A percentile compares a stretch with the other conserved stretches of the same genome.
These are phyloP conservation scores for Leptinotarsa juncta DNA, from an alignment of 2,888 invertebrate species.

Conservation along the genomic window DNA sequence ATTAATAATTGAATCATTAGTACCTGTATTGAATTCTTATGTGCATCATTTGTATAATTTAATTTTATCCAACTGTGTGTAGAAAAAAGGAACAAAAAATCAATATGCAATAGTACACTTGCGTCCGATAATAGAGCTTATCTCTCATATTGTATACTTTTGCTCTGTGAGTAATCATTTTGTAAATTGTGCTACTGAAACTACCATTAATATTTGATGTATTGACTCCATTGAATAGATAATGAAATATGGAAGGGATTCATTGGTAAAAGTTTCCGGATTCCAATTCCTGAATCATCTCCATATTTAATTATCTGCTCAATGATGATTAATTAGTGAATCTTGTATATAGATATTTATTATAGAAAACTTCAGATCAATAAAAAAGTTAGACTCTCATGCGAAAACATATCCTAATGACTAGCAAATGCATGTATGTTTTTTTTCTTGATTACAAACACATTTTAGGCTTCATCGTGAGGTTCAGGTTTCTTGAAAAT, in stretches of 20 bases:
- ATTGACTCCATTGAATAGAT: constrained; percentile 4
- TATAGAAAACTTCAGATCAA: neutral
- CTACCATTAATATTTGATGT: constrained; percentile 21
- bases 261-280: too few species aligned
- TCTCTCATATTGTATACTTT: constrained; percentile 2
- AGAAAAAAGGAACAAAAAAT: constrained; percentile 11
- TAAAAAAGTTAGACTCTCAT: neutral
- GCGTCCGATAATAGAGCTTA: constrained; percentile 38
- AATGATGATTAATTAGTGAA: constrained; percentile 4
- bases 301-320: neutral
- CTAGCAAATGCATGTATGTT: neutral
- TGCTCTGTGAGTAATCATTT: constrained; percentile 2
- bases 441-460: too few species aligned
- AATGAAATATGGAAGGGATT: neutral
- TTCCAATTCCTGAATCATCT: neutral
- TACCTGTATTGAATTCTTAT: neutral
- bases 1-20: neutral
- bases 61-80: neutral
- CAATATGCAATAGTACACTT: constrained; percentile 33
- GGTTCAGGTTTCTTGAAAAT: too few species aligned
- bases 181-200: constrained; percentile 1
- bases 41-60: neutral
- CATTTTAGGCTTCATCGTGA: too few species aligned
- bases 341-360: neutral
- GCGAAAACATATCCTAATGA: constrained; percentile 8